Percentiles rank a stretch among this genome's conserved stretches.
These are phyloP conservation scores for Stratiomys singularior DNA, from an alignment of 2,888 invertebrate genomes.

Conservation along the genomic window DNA sequence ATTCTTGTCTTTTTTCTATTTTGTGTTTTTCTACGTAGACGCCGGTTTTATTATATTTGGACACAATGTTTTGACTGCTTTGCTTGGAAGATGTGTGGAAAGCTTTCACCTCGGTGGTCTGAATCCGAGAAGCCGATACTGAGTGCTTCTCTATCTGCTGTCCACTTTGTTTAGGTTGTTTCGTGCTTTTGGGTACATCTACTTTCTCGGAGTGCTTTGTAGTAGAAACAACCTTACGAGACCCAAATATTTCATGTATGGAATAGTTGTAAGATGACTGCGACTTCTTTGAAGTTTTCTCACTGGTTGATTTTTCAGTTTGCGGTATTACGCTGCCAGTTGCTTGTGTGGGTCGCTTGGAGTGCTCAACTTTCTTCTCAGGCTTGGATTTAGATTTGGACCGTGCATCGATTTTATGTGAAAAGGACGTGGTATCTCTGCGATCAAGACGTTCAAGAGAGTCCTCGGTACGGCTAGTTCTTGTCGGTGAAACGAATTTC, in stretches of 20 bases:
- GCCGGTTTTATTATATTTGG: too few relatives aligned
- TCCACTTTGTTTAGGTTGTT: neutral
- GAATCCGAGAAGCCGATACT: neutral
- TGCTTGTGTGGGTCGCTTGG: too few relatives aligned
- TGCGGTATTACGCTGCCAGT: too few relatives aligned
- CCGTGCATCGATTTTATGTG: neutral
- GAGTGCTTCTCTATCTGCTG: neutral
- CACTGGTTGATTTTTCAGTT: neutral
- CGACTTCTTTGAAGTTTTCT: neutral
- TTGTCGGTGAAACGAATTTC: neutral
- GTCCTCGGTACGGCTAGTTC: neutral
- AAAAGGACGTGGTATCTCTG: neutral
- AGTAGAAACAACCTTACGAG: neutral
- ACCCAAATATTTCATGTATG: slow-evolving; percentile 8
- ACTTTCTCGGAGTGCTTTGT: neutral
- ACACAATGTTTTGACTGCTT: neutral
- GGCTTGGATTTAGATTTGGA: neutral
- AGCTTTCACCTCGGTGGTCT: neutral
- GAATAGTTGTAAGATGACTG: neutral
- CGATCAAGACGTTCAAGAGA: neutral
- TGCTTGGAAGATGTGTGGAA: neutral
- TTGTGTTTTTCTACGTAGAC: neutral
- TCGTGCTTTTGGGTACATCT: neutral
- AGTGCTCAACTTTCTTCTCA: neutral
- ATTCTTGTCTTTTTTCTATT: neutral